These are phyloP conservation scores for Notodonta ziczac DNA, from an alignment of 2,888 invertebrate species.

Conservation along the genomic window DNA sequence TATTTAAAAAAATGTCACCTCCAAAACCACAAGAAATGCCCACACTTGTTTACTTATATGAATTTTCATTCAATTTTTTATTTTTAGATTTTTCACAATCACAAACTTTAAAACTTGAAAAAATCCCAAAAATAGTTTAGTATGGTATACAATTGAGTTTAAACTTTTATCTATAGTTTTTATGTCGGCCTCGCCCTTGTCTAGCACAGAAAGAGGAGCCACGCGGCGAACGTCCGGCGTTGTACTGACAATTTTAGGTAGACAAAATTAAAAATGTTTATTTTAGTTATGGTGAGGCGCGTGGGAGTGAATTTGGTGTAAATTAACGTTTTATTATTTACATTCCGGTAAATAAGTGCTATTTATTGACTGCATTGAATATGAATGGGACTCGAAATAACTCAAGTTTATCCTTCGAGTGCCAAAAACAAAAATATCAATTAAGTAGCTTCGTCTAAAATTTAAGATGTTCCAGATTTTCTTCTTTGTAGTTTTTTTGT, in stretches of 20 bases:
- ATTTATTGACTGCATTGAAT: conserved; percentile 7
- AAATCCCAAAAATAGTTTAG: neutral
- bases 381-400: neutral
- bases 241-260: conserved; percentile 44
- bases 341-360: conserved; percentile 13
- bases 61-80: too few species aligned
- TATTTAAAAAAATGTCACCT: too few species aligned
- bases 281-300: conserved; percentile 48
- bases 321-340: conserved; percentile 41
- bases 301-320: conserved; percentile 53
- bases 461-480: too few species aligned
- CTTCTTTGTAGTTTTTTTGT: too few species aligned
- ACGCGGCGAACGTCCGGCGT: conserved; percentile 35
- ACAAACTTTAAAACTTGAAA: neutral
- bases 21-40: too few species aligned
- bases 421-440: too few species aligned
- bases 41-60: too few species aligned
- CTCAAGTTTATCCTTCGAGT: too few species aligned
- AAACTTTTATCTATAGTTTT: conserved; percentile 13
- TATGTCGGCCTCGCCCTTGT: conserved; percentile 19
- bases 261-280: conserved; percentile 59
- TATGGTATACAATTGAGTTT: neutral
- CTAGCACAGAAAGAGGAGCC: conserved; percentile 28
- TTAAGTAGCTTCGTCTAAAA: too few species aligned
- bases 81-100: neutral